phyloP scores from a whole-genome alignment of 92 coral and sea anemone species.

The Palythoa heliodiscus region DNA sequence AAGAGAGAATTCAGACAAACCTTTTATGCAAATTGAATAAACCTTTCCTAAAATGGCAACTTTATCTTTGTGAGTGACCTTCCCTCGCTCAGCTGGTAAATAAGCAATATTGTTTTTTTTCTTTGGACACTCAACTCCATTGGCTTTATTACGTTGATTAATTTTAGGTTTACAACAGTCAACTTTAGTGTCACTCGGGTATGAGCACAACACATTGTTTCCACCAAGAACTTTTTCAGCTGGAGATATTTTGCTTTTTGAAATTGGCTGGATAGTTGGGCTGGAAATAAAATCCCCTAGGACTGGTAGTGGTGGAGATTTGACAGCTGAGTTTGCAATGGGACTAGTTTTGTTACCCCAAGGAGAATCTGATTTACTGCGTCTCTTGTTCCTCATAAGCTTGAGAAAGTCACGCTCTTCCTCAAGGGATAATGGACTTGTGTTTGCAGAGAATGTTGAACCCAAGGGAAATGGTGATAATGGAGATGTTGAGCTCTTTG shows the following conservation, averaged over 20 bases:
- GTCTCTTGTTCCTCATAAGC: constrained; percentile 67
- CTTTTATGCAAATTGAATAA: constrained; percentile 68
- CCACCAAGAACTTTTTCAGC: constrained; percentile 29
- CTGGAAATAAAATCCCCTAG: constrained; percentile 72
- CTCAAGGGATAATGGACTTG: constrained; percentile 79
- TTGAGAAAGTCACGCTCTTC: constrained; percentile 76
- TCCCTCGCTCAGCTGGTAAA: constrained; percentile 49
- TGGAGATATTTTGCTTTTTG: constrained; percentile 35
- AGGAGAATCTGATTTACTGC: constrained; percentile 62
- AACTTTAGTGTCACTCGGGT: background rate
- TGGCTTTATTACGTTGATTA: background rate
- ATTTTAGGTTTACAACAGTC: constrained; percentile 10
- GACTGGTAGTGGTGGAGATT: constrained; percentile 66
- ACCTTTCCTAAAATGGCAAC: constrained; percentile 61
- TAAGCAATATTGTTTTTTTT: background rate
- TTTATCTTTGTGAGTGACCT: constrained; percentile 60
- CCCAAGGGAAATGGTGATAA: constrained; percentile 50
- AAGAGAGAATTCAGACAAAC: constrained; percentile 36
- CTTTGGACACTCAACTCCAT: background rate
- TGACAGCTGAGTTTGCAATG: constrained; percentile 52
- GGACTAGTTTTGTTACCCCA: constrained; percentile 70
- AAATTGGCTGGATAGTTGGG: background rate
- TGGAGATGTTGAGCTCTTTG: constrained; percentile 56
- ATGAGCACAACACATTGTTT: background rate
- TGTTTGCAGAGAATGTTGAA: constrained; percentile 41